Conservation (phyloP, 2,888 invertebrate species). For the Perizoma affinitatum region DNA sequence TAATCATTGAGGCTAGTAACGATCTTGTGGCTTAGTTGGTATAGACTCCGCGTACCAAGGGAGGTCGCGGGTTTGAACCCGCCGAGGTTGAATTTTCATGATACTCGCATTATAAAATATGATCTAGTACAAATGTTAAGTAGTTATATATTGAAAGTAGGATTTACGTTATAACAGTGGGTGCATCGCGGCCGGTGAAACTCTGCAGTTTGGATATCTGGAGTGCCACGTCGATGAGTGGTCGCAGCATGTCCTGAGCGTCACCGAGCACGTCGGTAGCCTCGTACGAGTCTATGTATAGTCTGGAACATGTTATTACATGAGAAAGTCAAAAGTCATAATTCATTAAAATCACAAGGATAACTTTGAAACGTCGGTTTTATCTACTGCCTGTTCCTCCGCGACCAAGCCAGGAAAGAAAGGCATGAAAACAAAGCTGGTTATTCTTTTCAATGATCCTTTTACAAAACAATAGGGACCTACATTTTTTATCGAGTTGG, state of each 20-base stretch:
- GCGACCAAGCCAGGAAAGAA: no score
- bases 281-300: constrained; percentile 98
- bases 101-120: background rate
- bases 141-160: background rate
- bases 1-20: no score
- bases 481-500: no score
- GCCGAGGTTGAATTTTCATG: background rate
- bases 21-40: no score
- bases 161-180: constrained; percentile 97
- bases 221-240: constrained; percentile 94
- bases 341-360: no score
- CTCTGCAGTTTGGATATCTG: constrained; percentile 91
- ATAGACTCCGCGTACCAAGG: no score
- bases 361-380: no score
- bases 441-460: no score
- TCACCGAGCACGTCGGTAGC: constrained; percentile 87
- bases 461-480: no score
- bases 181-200: constrained; percentile 94
- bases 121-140: background rate
- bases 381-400: no score
- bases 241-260: constrained; percentile 90
- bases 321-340: background rate
- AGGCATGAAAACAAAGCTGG: no score
- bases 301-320: constrained; percentile 53
- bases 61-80: no score